These are phyloP conservation scores for Salvelinus fontinalis DNA, from an alignment of 2,113 vertebrate genomes.

Conservation along the genomic window DNA sequence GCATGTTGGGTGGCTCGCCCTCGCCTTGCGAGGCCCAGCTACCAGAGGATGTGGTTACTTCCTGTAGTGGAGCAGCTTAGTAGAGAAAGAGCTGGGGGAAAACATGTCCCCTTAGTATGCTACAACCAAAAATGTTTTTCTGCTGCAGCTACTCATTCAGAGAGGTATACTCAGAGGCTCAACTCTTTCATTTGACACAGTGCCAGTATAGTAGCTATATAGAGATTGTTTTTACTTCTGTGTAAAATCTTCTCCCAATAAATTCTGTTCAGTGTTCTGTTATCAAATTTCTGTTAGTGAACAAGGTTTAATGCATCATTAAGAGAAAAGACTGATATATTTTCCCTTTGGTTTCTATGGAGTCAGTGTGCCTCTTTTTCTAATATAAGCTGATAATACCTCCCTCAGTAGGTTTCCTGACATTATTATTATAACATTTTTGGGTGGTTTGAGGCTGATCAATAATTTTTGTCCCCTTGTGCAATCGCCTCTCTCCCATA, in stretches of 20 bases:
- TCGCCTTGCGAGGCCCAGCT: slow-evolving; percentile 44
- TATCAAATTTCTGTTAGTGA: too few species aligned
- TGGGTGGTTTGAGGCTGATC: slow-evolving; percentile 23
- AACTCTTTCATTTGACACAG: too few species aligned
- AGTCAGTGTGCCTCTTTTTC: slow-evolving; percentile 4
- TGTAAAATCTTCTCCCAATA: too few species aligned
- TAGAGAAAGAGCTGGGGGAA: slow-evolving; percentile 20
- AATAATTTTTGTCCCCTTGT: slow-evolving; percentile 24
- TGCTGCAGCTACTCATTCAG: not conserved
- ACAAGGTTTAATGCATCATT: too few species aligned
- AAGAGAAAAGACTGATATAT: not conserved
- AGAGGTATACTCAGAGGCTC: not conserved
- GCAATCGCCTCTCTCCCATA: not conserved
- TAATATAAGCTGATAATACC: slow-evolving; percentile 1
- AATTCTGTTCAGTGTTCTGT: too few species aligned
- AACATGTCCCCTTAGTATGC: not conserved
- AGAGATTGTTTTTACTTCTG: too few species aligned
- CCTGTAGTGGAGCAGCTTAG: slow-evolving; percentile 64
- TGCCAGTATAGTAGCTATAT: too few species aligned
- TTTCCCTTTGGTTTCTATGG: not conserved
- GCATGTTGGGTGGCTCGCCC: slow-evolving; percentile 37
- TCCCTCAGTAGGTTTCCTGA: slow-evolving; percentile 24
- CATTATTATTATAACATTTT: slow-evolving; percentile 24
- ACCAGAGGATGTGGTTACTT: slow-evolving; percentile 71
- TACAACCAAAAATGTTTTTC: not conserved